phyloP scores from a whole-genome alignment of 2,888 invertebrate species.

The Athalia cordata region DNA sequence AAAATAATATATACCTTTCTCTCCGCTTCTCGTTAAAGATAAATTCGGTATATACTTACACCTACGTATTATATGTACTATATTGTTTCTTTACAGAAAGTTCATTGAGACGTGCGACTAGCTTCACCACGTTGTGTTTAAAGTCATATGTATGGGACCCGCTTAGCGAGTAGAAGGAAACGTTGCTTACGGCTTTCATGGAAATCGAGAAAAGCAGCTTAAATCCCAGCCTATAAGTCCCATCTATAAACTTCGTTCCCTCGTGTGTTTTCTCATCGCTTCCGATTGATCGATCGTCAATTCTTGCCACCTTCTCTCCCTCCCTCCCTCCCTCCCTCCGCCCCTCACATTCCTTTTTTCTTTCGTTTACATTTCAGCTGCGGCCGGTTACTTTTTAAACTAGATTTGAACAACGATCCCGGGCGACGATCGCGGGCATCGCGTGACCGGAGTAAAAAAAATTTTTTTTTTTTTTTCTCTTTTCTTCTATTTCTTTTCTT shows the following conservation, averaged over 20 bases:
- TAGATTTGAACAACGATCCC: too few relatives aligned
- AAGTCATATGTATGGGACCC: conserved; percentile 21
- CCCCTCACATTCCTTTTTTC: background rate
- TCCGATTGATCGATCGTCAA: conserved; percentile 31
- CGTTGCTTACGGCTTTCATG: background rate
- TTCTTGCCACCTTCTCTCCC: background rate
- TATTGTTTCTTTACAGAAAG: too few relatives aligned
- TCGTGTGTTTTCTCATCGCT: conserved; percentile 1
- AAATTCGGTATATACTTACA: too few relatives aligned
- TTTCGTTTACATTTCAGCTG: background rate
- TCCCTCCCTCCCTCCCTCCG: too few relatives aligned
- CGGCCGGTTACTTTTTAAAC: background rate
- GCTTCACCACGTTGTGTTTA: conserved; percentile 22
- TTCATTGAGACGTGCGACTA: conserved; percentile 4
- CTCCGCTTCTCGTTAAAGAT: background rate
- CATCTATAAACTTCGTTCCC: conserved; percentile 38
- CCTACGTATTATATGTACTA: too few relatives aligned
- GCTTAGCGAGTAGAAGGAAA: too few relatives aligned
- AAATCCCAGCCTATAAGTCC: conserved; percentile 18
- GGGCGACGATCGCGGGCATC: too few relatives aligned
- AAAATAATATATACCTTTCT: too few relatives aligned
- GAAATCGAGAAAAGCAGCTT: conserved; percentile 8
- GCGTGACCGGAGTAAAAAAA: too few relatives aligned
- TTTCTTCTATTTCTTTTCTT: too few relatives aligned
- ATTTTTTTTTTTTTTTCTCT: too few relatives aligned